Base-by-base conservation (phyloP, 2,888 invertebrate species). In the Spicauda simplicius region DNA sequence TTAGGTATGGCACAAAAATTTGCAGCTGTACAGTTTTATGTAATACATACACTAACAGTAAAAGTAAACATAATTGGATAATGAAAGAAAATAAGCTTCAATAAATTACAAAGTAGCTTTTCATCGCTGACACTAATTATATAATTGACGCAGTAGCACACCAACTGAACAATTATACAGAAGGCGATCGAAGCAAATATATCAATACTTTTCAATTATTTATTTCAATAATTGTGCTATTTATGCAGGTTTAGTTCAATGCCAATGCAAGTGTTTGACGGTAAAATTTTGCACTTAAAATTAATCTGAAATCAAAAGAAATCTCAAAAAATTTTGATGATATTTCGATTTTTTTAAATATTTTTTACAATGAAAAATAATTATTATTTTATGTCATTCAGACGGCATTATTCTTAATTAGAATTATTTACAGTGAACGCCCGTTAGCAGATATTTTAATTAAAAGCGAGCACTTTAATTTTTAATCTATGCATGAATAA, bases 121-220 rank as follows among this genome's bases (percentile, higher is more conserved):
- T 55, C 45, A 45, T 25, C 45, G 6, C 12, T n/a, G 45, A 62
- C 12, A 16, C 54, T 25, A 54, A 25, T 55, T 45, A 18, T 14
- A 55, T 48, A 58, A 58, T 58, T 58, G 63, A 55, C 63, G 55
- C 55, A 63, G 25, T n/a, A 55, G 19, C 18, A 18, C 12, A 45
- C 3, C 63, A 63, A 30, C 63, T 63, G 63, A 45, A 48, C 14
- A 33, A 33, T 33, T 33, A 63, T 7, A 63, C 48, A 63, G 14
- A 7, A 12, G 30, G 50, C 18, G 50, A 25, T 14, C 14, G 37
- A 30, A 20, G 61, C 53, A 53, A 61, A 61, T 41, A n/a, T 45
- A 45, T n/a, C n/a, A 45, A 45, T 45, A n/a, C 6, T 45, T 45
- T n/a, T n/a, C n/a, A 45, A 45, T 45, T 45, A 45, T 45, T 25